Evolutionary conservation across 2,797 vertebrate species (phyloP).

Genomic region (Rhadinocentrus ornatus): DNA sequence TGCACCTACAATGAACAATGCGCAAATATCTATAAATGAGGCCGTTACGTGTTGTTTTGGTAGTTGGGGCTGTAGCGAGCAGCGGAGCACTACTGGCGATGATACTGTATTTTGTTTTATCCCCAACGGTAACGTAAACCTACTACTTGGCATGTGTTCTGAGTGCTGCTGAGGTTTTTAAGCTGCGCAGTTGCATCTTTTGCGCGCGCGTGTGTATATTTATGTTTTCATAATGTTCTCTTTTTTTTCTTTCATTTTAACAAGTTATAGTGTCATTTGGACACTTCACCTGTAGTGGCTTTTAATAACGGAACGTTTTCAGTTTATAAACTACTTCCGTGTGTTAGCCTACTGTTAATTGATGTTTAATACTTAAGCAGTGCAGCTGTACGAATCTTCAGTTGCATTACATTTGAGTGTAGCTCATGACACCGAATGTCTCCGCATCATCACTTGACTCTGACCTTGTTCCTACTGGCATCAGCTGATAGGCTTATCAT

Average conservation of each 20-base stretch:
- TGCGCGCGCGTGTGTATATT: not conserved
- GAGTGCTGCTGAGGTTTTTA: not conserved
- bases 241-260: not conserved
- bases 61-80: constrained; percentile 52
- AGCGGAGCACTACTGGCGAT: constrained; percentile 58
- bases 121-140: constrained; percentile 69
- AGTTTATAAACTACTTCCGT: not conserved
- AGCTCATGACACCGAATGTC: constrained; percentile 10
- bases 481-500: constrained; percentile 39
- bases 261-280: not conserved
- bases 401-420: not conserved
- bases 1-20: not conserved
- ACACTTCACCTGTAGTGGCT: not conserved
- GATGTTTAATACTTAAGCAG: not conserved
- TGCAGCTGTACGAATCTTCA: not conserved
- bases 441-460: not conserved
- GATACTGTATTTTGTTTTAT: constrained; percentile 68
- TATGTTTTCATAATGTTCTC: not conserved
- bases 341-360: accelerated
- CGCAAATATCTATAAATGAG: constrained; percentile 51
- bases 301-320: not conserved
- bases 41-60: constrained; percentile 49
- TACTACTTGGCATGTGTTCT: not conserved
- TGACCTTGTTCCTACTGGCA: constrained; percentile 1
- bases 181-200: not conserved